Evolutionary conservation across 2,113 vertebrate genomes (phyloP).

Genomic region (Willisornis vidua): DNA sequence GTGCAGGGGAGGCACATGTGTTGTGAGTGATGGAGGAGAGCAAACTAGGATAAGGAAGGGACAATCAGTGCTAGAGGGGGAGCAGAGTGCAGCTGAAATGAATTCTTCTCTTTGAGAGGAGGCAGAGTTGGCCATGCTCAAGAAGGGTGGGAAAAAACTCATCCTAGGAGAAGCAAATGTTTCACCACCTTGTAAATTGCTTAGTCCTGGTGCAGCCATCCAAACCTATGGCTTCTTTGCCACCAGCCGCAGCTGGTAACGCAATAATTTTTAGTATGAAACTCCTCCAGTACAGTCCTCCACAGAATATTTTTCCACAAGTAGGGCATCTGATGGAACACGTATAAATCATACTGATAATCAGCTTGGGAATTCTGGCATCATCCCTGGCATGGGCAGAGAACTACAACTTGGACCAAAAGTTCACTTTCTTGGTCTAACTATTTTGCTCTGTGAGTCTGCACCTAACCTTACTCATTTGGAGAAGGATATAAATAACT

Average conservation of each 20-base stretch:
- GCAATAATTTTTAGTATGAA: background rate
- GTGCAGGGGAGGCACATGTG: constrained; percentile 26
- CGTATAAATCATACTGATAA: accelerated
- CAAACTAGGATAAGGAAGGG: constrained; percentile 3
- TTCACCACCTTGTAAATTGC: background rate
- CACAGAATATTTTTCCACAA: background rate
- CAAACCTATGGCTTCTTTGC: background rate
- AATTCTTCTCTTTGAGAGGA: background rate
- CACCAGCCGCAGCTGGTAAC: background rate
- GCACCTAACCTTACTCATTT: background rate
- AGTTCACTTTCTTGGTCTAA: background rate
- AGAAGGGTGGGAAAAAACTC: background rate
- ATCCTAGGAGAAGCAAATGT: background rate
- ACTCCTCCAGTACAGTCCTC: background rate
- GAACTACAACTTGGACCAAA: background rate
- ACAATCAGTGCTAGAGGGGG: background rate
- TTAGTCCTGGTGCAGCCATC: background rate
- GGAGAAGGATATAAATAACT: background rate
- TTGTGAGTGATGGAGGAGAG: background rate
- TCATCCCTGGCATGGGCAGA: background rate
- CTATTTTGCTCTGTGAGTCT: background rate
- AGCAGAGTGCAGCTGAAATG: background rate
- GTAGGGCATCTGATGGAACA: background rate
- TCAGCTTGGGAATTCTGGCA: background rate
- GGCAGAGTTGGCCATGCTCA: accelerated